Percentiles rank a stretch among this genome's conserved stretches.
phyloP scores from a whole-genome alignment of 2,797 vertebrate species.

The Apodemus agrarius region DNA sequence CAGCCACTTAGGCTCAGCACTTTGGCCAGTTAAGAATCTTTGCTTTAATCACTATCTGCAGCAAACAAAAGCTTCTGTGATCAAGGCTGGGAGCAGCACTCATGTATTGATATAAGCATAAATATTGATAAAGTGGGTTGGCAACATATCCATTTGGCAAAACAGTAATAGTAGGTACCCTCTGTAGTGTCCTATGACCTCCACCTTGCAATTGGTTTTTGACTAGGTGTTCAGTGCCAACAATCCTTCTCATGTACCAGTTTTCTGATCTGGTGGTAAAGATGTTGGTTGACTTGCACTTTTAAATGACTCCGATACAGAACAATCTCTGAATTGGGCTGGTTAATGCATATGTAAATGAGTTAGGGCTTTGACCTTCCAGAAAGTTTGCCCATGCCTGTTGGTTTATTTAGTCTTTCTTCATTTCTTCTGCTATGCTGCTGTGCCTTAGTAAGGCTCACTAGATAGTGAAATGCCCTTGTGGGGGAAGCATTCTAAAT shows the following conservation, averaged over 20 bases:
- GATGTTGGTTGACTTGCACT: not conserved
- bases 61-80: not conserved
- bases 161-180: not conserved
- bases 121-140: not conserved
- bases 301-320: slow-evolving; percentile 30
- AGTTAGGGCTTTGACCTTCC: not conserved
- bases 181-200: too few species aligned
- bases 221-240: not conserved
- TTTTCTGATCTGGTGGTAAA: not conserved
- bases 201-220: not conserved
- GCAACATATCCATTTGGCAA: not conserved
- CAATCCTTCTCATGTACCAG: not conserved
- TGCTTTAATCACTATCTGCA: not conserved
- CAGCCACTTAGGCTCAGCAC: not conserved
- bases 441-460: not conserved
- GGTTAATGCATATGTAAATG: slow-evolving; percentile 31
- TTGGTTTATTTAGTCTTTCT: not conserved
- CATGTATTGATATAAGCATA: not conserved
- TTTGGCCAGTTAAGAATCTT: not conserved
- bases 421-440: not conserved
- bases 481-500: not conserved
- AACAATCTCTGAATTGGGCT: not conserved
- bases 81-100: not conserved
- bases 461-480: not conserved
- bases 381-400: not conserved